These are phyloP conservation scores for Sussaba pulchella DNA, from an alignment of 2,888 invertebrate species.

Conservation along the genomic window DNA sequence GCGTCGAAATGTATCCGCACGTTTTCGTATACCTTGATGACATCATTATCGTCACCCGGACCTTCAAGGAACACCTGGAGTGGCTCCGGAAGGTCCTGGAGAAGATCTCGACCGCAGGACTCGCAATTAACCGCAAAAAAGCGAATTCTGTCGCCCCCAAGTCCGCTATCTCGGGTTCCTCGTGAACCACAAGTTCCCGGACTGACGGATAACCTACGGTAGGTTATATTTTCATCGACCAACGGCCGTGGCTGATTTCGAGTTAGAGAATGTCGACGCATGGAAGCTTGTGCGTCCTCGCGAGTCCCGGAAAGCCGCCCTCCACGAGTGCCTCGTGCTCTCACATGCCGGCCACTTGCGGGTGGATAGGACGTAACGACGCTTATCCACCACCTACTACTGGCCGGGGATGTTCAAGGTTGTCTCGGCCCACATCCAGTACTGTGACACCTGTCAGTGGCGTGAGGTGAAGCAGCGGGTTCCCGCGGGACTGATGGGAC, in stretches of 20 bases:
- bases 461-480: constrained; percentile 55
- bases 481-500: constrained; percentile 68
- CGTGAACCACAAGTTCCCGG: constrained; percentile 63
- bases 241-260: not conserved
- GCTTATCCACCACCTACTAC: constrained; percentile 55
- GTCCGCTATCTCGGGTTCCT: constrained; percentile 74
- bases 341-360: constrained; percentile 48
- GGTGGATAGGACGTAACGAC: constrained; percentile 34
- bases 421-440: constrained; percentile 62
- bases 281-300: constrained; percentile 48
- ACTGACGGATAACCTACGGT: not conserved
- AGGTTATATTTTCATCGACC: constrained; percentile 17
- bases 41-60: constrained; percentile 62
- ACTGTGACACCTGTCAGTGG: constrained; percentile 66
- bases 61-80: constrained; percentile 65
- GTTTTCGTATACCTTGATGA: constrained; percentile 66
- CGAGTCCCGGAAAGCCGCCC: not conserved
- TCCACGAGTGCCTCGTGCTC: not conserved
- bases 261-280: constrained; percentile 12
- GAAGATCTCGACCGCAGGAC: constrained; percentile 23
- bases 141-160: constrained; percentile 64
- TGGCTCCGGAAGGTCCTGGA: constrained; percentile 36
- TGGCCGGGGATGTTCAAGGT: constrained; percentile 69
- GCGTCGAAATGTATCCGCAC: constrained; percentile 61
- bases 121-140: constrained; percentile 64